A percentile compares a stretch with the other conserved stretches of the same genome.
phyloP scores from a whole-genome alignment of 2,888 invertebrate species.

The Microdon myrmicae region DNA sequence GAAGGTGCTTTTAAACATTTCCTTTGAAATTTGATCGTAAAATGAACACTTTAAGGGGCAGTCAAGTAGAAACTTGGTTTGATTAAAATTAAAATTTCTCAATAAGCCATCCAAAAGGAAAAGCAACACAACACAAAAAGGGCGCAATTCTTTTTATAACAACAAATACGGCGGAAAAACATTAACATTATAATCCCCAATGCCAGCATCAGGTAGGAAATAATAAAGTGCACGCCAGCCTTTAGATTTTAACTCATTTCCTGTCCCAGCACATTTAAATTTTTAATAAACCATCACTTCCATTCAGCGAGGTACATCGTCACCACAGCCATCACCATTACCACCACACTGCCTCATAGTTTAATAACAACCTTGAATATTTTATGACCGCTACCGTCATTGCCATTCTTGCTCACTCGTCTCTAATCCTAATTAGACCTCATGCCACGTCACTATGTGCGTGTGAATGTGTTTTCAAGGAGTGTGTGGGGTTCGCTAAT shows the following conservation, averaged over 20 bases:
- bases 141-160: constrained; percentile 11
- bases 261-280: constrained; percentile 43
- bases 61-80: constrained; percentile 17
- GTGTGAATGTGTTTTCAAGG: too few relatives aligned
- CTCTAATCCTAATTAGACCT: constrained; percentile 28
- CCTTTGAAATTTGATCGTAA: neutral
- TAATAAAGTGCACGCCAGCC: constrained; percentile 19
- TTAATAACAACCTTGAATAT: constrained; percentile 50
- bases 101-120: constrained; percentile 5
- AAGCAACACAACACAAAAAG: constrained; percentile 6
- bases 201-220: constrained; percentile 13
- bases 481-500: too few relatives aligned
- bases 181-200: constrained; percentile 19
- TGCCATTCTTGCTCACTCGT: constrained; percentile 8
- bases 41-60: constrained; percentile 7
- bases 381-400: constrained; percentile 27
- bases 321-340: constrained; percentile 5
- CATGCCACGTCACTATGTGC: too few relatives aligned
- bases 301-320: constrained; percentile 13
- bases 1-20: too few relatives aligned
- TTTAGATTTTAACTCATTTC: constrained; percentile 46
- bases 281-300: constrained; percentile 42
- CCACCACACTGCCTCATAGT: constrained; percentile 24
- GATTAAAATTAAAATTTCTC: constrained; percentile 32
- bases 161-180: neutral